Base-by-base conservation (phyloP, 2,888 invertebrate genomes). In the Thereva unica region DNA sequence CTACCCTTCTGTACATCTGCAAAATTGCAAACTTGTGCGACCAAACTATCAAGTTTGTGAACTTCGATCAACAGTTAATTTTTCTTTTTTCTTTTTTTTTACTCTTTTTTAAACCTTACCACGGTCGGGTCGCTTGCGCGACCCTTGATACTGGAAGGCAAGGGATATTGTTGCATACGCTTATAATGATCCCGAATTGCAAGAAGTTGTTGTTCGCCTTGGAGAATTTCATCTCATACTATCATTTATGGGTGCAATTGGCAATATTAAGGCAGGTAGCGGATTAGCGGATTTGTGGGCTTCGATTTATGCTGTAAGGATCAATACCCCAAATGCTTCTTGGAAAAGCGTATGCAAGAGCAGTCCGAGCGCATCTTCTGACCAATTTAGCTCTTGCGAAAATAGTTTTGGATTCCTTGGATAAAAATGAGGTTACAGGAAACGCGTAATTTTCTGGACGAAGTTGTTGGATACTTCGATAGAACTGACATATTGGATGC, bases 381-480 rank as follows among this genome's bases (percentile, higher is more conserved):
- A 9, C 10, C 45, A 5, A 45, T 45, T 7, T 9, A 9, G 9
- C 55, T 35, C 7, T 55, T 37, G 37, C 38, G 12, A 40, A 37
- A n/a, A 55, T 55, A 40, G 40, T 55, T 40, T 41, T 55, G 37
- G 38, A 55, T 40, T 37, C 37, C n/a, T n/a, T 55, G 41, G 55
- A 55, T 55, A n/a, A n/a, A n/a, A n/a, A n/a, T n/a, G n/a, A n/a
- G n/a, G n/a, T n/a, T n/a, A n/a, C n/a, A n/a, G n/a, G n/a, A n/a
- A n/a, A n/a, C n/a, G n/a, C n/a, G n/a, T n/a, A n/a, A n/a, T n/a
- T n/a, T n/a, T n/a, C n/a, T n/a, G n/a, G n/a, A n/a, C n/a, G n/a
- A n/a, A n/a, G n/a, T n/a, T n/a, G n/a, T n/a, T n/a, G n/a, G n/a
- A n/a, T n/a, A n/a, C n/a, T n/a, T n/a, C n/a, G n/a, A n/a, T n/a